These are phyloP conservation scores for Ennomos fuscantarius DNA, from an alignment of 2,888 invertebrate species.

Conservation along the genomic window DNA sequence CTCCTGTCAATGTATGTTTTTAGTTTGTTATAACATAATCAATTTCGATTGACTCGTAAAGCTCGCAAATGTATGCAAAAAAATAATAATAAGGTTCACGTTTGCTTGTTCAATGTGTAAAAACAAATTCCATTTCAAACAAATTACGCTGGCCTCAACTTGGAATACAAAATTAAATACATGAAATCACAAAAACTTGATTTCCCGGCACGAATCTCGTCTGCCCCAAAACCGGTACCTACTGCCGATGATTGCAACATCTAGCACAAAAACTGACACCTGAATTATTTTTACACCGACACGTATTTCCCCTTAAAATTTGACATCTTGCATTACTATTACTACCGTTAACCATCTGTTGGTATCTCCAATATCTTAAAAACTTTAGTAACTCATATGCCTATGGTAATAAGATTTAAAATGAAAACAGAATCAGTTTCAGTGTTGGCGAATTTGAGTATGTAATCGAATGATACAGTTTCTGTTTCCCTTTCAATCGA, in stretches of 20 bases:
- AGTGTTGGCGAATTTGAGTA: constrained; percentile 38
- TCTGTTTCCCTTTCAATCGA: constrained; percentile 65
- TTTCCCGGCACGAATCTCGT: constrained; percentile 17
- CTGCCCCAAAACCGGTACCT: constrained; percentile 32
- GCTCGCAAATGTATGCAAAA: too few species aligned
- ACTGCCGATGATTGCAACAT: constrained; percentile 13
- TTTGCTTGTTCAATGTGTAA: too few species aligned
- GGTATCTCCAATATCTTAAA: constrained; percentile 18
- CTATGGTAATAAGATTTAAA: constrained; percentile 38
- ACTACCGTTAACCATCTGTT: constrained; percentile 55
- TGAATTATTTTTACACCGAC: constrained; percentile 46
- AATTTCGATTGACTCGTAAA: too few species aligned
- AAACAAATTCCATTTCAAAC: too few species aligned
- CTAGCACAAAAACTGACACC: constrained; percentile 42
- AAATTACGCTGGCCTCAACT: too few species aligned
- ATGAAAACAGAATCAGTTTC: constrained; percentile 23
- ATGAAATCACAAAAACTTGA: too few species aligned
- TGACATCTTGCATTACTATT: constrained; percentile 57
- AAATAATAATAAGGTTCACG: too few species aligned
- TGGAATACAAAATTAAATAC: too few species aligned
- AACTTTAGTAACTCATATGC: constrained; percentile 28
- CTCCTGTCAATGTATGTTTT: too few species aligned
- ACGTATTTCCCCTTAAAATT: constrained; percentile 50
- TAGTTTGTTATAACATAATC: too few species aligned
- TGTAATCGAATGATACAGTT: constrained; percentile 60